These are phyloP conservation scores for Sarcophaga caerulescens DNA, from an alignment of 2,888 invertebrate species.

Conservation along the genomic window DNA sequence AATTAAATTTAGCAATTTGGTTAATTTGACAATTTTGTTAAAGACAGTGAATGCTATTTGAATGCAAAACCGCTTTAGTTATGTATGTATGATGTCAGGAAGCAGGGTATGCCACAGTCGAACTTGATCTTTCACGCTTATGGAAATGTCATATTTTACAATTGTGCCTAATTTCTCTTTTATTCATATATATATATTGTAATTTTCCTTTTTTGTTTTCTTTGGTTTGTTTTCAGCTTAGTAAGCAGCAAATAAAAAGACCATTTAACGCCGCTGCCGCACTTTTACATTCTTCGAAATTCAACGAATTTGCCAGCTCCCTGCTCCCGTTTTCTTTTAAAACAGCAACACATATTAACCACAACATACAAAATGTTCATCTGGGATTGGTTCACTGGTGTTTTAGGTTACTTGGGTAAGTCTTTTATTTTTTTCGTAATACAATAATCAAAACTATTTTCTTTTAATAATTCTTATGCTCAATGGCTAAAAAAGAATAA, in stretches of 20 bases:
- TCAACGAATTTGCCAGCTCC: constrained; percentile 34
- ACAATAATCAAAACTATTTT: not conserved
- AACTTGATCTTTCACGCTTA: not conserved
- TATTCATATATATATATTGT: not conserved
- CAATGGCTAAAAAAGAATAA: not conserved
- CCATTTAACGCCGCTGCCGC: constrained; percentile 57
- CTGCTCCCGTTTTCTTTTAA: constrained; percentile 41
- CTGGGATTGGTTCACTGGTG: constrained; percentile 97
- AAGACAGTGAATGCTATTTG: not conserved
- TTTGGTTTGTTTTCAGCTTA: constrained; percentile 64
- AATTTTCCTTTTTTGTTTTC: constrained; percentile 33
- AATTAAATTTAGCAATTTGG: too few relatives aligned
- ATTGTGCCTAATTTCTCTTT: constrained; percentile 45
- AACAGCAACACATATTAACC: constrained; percentile 46
- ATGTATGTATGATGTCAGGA: not conserved
- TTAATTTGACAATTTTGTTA: too few relatives aligned
- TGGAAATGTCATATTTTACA: constrained; percentile 32
- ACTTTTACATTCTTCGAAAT: constrained; percentile 49
- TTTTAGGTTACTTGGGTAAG: constrained; percentile 95
- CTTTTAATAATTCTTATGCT: not conserved
- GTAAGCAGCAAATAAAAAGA: constrained; percentile 50
- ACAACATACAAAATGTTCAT: constrained; percentile 88
- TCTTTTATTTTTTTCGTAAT: constrained; percentile 16
- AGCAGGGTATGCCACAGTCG: not conserved
- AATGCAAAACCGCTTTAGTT: not conserved